Percentiles rank a stretch among this genome's conserved stretches.
Conservation (phyloP, 2,113 vertebrate genomes). For the Oxyura jamaicensis region DNA sequence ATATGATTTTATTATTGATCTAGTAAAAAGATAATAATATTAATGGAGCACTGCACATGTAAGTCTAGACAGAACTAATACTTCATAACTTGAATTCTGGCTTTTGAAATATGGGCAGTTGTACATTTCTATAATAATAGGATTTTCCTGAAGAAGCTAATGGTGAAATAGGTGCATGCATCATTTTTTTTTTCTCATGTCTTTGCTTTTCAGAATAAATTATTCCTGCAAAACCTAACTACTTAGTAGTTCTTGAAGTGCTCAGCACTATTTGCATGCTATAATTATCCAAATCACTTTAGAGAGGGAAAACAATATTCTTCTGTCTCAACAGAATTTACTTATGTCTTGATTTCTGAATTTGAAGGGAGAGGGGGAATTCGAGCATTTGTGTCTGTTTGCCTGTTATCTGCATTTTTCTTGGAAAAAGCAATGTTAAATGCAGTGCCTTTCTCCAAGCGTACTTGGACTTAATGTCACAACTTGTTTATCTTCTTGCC, state of each 20-base stretch:
- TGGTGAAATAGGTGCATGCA: neutral
- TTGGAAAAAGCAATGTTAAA: neutral
- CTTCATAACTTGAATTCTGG: neutral
- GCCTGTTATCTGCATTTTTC: neutral
- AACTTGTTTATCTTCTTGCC: neutral
- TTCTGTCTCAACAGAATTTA: neutral
- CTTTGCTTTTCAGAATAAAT: neutral
- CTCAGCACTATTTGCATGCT: neutral
- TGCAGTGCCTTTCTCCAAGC: neutral
- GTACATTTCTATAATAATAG: neutral
- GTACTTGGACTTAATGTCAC: neutral
- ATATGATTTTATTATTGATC: neutral
- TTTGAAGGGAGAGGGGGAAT: neutral
- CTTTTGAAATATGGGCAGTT: neutral
- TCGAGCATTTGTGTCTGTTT: neutral
- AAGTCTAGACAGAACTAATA: neutral
- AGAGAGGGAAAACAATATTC: neutral
- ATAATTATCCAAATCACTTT: neutral
- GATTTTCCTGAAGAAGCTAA: neutral
- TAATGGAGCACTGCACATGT: neutral
- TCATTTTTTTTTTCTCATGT: neutral
- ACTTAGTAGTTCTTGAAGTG: neutral
- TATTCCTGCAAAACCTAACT: neutral
- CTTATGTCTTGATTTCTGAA: slow-evolving; percentile 4
- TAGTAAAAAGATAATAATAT: neutral